These are phyloP conservation scores for Xenopus borealis DNA, from an alignment of 2,113 vertebrate species.

Conservation along the genomic window DNA sequence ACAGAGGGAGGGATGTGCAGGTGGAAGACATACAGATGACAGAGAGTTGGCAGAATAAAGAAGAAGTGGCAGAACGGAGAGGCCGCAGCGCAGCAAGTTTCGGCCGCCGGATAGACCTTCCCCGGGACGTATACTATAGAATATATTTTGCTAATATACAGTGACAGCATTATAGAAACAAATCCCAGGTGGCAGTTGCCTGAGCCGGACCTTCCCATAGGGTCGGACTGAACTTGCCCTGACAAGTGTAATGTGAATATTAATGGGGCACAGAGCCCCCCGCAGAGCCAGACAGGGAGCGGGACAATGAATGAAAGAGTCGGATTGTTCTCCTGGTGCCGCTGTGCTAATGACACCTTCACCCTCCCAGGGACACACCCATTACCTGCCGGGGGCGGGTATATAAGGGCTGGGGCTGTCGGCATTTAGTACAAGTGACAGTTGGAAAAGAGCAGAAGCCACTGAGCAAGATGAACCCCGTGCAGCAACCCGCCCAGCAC, in stretches of 20 bases:
- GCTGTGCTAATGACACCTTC: slow-evolving; percentile 9
- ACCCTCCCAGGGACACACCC: slow-evolving; percentile 11
- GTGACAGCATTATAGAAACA: too few relatives aligned
- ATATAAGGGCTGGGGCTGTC: slow-evolving; percentile 43
- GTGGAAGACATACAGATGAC: too few relatives aligned
- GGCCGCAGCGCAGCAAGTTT: too few relatives aligned
- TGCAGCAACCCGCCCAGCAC: slow-evolving; percentile 70
- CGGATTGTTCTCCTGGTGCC: slow-evolving; percentile 26
- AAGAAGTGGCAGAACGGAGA: too few relatives aligned
- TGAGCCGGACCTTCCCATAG: neutral
- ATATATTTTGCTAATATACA: too few relatives aligned
- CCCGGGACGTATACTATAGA: too few relatives aligned
- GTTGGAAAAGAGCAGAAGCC: neutral
- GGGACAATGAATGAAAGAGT: slow-evolving; percentile 34
- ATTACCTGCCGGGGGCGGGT: neutral
- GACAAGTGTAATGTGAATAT: neutral
- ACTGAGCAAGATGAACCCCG: slow-evolving; percentile 72
- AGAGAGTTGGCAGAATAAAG: too few relatives aligned
- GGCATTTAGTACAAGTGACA: slow-evolving; percentile 32
- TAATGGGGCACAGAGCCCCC: neutral
- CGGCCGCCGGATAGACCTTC: too few relatives aligned
- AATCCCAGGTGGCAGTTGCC: too few relatives aligned
- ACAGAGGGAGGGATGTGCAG: too few relatives aligned
- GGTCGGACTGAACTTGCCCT: neutral
- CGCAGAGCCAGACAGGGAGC: neutral